Evolutionary conservation across 2,113 vertebrate genomes (phyloP).

Genomic region (Chloropsis hardwickii): DNA sequence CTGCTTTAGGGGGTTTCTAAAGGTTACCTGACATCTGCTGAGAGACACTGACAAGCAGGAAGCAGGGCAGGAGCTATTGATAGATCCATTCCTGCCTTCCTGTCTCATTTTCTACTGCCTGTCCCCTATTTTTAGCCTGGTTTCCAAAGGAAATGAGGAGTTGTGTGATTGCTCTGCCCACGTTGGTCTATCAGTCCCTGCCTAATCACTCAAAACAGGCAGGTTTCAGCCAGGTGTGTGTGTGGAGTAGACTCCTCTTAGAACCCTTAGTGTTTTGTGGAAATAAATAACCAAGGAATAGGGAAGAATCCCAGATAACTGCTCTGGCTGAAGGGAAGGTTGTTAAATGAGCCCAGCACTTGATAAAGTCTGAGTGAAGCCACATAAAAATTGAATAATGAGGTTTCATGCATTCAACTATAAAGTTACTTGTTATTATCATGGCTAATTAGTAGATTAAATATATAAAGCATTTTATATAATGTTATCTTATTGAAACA

Average conservation of each 20-base stretch:
- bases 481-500: background rate
- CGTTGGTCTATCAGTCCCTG: background rate
- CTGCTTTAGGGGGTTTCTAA: background rate
- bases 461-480: background rate
- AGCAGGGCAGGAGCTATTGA: conserved; percentile 1
- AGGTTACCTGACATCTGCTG: conserved; percentile 8
- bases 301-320: background rate
- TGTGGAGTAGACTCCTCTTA: background rate
- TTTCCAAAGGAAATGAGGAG: background rate
- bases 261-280: background rate
- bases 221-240: background rate
- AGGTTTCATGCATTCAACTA: background rate
- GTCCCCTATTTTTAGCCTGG: background rate
- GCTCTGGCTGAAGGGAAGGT: background rate
- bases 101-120: background rate
- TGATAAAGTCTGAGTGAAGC: background rate
- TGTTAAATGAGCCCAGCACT: background rate
- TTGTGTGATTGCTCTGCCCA: background rate
- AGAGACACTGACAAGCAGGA: background rate
- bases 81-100: conserved; percentile 7
- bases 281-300: background rate
- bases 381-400: background rate
- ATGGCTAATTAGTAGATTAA: background rate
- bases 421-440: background rate
- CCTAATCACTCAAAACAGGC: background rate